Evolutionary conservation across 2,113 vertebrate species (phyloP).

Genomic region (Pachypanchax playfairii): DNA sequence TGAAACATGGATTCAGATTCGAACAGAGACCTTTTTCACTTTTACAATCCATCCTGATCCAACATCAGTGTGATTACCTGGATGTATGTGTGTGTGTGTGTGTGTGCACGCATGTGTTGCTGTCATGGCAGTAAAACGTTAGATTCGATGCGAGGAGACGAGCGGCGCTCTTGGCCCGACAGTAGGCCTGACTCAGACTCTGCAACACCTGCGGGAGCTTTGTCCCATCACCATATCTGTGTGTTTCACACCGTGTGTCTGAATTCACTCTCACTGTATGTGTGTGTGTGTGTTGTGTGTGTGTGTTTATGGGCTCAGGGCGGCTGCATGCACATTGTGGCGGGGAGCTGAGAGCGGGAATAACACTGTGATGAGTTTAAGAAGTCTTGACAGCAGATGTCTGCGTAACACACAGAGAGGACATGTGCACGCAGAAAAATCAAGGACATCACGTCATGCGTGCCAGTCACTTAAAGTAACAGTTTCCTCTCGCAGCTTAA

Average conservation of each 20-base stretch:
- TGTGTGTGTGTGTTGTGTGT: slow-evolving; percentile 35
- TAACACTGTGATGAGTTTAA: slow-evolving; percentile 63
- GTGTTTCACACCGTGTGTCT: slow-evolving; percentile 12
- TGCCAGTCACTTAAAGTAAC: slow-evolving; percentile 67
- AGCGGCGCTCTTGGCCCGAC: slow-evolving; percentile 35
- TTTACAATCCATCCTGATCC: no score
- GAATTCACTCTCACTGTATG: not conserved
- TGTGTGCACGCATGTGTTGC: not conserved
- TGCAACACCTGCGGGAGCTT: slow-evolving; percentile 55
- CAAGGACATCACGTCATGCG: slow-evolving; percentile 66
- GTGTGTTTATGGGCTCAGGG: slow-evolving; percentile 46
- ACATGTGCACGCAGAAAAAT: slow-evolving; percentile 65
- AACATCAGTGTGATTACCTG: not conserved
- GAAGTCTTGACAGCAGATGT: slow-evolving; percentile 77
- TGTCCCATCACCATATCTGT: slow-evolving; percentile 32
- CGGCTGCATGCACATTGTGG: no score
- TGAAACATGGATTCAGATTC: no score
- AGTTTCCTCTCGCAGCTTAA: slow-evolving; percentile 53
- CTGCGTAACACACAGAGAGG: slow-evolving; percentile 61
- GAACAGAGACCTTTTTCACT: no score
- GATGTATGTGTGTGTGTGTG: not conserved
- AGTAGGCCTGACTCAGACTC: slow-evolving; percentile 57
- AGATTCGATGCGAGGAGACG: no score
- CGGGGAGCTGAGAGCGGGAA: slow-evolving; percentile 39
- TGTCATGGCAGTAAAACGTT: slow-evolving; percentile 36